phyloP scores from a whole-genome alignment of 2,797 vertebrate species.

The Megaceryle alcyon region DNA sequence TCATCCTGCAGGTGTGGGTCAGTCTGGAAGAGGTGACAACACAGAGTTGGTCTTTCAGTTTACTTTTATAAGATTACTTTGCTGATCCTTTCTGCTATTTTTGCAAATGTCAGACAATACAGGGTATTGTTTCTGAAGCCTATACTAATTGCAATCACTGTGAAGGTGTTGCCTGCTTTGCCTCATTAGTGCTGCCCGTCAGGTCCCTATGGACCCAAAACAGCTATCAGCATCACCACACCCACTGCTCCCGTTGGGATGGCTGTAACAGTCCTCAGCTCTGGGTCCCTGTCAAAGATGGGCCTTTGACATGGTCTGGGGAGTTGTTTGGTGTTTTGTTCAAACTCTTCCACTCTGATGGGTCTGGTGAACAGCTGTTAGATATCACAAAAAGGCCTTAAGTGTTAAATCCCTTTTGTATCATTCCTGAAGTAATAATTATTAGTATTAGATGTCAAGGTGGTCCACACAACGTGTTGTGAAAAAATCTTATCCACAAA shows the following conservation, averaged over 20 bases:
- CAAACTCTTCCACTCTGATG: neutral
- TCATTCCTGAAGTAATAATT: slow-evolving; percentile 11
- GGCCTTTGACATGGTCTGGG: neutral
- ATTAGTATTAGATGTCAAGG: neutral
- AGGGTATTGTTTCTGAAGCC: slow-evolving; percentile 37
- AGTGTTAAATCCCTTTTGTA: neutral
- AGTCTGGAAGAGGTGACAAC: neutral
- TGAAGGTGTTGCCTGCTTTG: slow-evolving; percentile 10
- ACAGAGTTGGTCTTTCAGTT: neutral
- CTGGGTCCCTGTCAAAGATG: neutral
- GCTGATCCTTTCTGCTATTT: neutral
- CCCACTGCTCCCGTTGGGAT: neutral
- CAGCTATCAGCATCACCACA: neutral
- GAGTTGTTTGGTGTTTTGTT: neutral
- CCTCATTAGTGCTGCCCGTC: neutral
- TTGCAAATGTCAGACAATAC: neutral
- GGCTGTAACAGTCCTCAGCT: neutral
- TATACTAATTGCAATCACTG: slow-evolving; percentile 22
- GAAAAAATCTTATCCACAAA: neutral
- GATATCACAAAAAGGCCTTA: slow-evolving; percentile 4
- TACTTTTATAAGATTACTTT: neutral
- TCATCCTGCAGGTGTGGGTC: neutral
- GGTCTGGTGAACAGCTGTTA: neutral
- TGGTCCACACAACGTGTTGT: neutral
- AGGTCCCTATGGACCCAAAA: neutral